phyloP scores from a whole-genome alignment of 2,797 vertebrate genomes.

The Eulemur mongoz region DNA sequence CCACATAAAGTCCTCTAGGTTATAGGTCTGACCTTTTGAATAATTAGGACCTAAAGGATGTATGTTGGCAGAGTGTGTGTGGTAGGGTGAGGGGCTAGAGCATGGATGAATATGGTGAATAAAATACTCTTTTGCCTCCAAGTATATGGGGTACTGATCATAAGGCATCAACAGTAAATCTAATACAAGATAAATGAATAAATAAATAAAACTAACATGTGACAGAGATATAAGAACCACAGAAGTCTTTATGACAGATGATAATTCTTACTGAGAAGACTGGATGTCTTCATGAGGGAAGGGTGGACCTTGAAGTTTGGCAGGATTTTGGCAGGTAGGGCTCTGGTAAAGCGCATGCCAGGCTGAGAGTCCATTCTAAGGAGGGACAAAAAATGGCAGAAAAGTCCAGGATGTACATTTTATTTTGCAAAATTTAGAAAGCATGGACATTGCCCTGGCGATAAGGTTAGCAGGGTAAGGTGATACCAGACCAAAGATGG shows the following conservation, averaged over 20 bases:
- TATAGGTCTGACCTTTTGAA: neutral
- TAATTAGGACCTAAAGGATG: neutral
- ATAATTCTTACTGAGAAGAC: neutral
- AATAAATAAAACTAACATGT: neutral
- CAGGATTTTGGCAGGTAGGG: neutral
- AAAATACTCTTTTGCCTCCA: neutral
- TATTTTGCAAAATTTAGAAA: conserved; percentile 26
- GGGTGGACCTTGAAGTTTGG: neutral
- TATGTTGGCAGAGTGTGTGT: neutral
- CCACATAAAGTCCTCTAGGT: neutral
- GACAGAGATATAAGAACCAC: neutral
- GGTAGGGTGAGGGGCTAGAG: neutral
- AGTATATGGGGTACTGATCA: neutral
- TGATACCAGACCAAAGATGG: neutral
- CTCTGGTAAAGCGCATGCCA: neutral
- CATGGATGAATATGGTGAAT: neutral
- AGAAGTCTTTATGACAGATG: neutral
- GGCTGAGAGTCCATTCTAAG: neutral
- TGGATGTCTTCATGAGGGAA: neutral
- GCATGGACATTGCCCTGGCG: neutral
- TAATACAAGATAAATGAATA: neutral
- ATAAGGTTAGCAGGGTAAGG: neutral
- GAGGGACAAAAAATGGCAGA: neutral
- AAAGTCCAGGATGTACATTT: neutral
- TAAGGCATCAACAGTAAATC: neutral